Conservation (phyloP, 2,888 invertebrate genomes). For the Melanostoma mellinum region DNA sequence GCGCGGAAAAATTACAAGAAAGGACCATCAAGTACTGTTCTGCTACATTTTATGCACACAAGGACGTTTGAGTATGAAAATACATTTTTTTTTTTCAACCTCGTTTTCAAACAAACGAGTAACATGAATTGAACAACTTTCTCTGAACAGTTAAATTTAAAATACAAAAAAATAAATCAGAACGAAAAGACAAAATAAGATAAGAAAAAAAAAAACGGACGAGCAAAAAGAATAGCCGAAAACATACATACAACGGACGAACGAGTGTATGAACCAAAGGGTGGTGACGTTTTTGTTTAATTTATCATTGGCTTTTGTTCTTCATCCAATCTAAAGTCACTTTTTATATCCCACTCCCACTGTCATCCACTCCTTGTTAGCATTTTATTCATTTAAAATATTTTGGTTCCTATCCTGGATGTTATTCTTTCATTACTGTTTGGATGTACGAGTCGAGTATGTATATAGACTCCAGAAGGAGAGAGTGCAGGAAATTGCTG, state of each 20-base stretch:
- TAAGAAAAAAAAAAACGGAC: neutral
- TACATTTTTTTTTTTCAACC: slow-evolving; percentile 24
- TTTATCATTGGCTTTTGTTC: slow-evolving; percentile 62
- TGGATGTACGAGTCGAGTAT: slow-evolving; percentile 1
- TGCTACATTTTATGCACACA: slow-evolving; percentile 38
- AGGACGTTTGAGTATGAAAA: slow-evolving; percentile 11
- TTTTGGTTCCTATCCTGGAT: slow-evolving; percentile 20
- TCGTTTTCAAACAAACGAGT: neutral
- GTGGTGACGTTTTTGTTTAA: slow-evolving; percentile 52
- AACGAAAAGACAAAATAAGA: neutral
- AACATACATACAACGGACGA: neutral
- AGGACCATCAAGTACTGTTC: slow-evolving; percentile 36
- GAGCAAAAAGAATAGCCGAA: neutral
- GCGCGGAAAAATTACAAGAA: slow-evolving; percentile 29
- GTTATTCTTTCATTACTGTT: slow-evolving; percentile 36
- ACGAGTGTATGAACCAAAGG: slow-evolving; percentile 28
- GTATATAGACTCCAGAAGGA: neutral
- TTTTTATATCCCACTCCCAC: slow-evolving; percentile 10
- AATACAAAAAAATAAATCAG: neutral
- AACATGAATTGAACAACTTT: slow-evolving; percentile 14
- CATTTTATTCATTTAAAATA: slow-evolving; percentile 41
- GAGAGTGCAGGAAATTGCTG: slow-evolving; percentile 46
- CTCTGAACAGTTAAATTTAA: slow-evolving; percentile 12
- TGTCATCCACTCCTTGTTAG: neutral
- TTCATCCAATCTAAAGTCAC: slow-evolving; percentile 6